A percentile compares a stretch with the other conserved stretches of the same genome.
These are phyloP conservation scores for Hypsopygia costalis DNA, from an alignment of 2,888 invertebrate species.

Conservation along the genomic window DNA sequence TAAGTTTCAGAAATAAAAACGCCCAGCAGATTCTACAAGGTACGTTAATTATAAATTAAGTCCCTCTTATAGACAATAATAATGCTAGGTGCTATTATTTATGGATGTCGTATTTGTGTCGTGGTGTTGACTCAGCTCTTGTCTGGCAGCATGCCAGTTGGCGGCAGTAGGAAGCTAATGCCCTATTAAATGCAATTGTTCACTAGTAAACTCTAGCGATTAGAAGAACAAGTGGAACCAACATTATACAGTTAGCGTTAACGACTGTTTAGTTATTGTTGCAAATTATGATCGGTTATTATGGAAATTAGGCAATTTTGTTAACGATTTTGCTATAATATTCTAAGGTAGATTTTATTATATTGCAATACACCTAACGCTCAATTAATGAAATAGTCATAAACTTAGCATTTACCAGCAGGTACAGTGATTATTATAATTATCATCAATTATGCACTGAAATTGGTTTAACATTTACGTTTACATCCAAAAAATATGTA, in stretches of 20 bases:
- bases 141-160: conserved; percentile 54
- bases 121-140: conserved; percentile 45
- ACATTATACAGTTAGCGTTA: conserved; percentile 30
- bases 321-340: background rate
- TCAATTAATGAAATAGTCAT: too few relatives aligned
- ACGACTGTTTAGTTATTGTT: conserved; percentile 28
- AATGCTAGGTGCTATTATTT: conserved; percentile 26
- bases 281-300: background rate
- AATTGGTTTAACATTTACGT: too few relatives aligned
- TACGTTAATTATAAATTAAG: conserved; percentile 3
- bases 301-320: background rate
- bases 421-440: too few relatives aligned
- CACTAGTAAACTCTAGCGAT: conserved; percentile 40
- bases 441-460: too few relatives aligned
- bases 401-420: too few relatives aligned
- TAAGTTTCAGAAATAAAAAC: conserved; percentile 5
- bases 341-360: too few relatives aligned
- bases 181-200: conserved; percentile 58
- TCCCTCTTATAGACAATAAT: conserved; percentile 15
- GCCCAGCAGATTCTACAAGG: background rate
- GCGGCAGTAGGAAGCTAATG: conserved; percentile 43
- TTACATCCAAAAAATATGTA: too few relatives aligned
- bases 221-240: conserved; percentile 33
- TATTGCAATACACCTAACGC: too few relatives aligned
- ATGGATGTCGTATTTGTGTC: conserved; percentile 41